phyloP scores from a whole-genome alignment of 2,113 vertebrate genomes.

The Eubucco bourcierii region DNA sequence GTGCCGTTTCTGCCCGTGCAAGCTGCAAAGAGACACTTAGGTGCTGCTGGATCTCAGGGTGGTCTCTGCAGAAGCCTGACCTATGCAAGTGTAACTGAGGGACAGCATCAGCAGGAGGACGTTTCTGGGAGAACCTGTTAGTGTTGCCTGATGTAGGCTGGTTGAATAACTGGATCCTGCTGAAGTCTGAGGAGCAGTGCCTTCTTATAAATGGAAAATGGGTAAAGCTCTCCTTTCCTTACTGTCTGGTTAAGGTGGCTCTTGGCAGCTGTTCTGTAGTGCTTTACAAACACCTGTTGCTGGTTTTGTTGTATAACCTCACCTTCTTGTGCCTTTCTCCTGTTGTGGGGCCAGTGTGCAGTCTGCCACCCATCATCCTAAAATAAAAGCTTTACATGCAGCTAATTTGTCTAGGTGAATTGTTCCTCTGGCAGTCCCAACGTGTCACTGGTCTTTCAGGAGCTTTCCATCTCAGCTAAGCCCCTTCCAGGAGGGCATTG shows the following conservation, averaged over 20 bases:
- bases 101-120: fast-evolving
- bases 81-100: fast-evolving
- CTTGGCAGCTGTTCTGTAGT: not conserved
- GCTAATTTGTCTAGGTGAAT: fast-evolving
- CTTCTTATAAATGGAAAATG: constrained; percentile 49
- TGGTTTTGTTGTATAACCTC: fast-evolving
- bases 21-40: fast-evolving
- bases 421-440: too few species aligned
- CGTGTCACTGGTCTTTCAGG: not conserved
- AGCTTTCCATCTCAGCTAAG: fast-evolving
- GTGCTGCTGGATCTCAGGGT: not conserved
- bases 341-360: not conserved
- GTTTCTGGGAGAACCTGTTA: not conserved
- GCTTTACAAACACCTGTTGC: fast-evolving
- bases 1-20: not conserved
- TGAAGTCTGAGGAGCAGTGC: not conserved
- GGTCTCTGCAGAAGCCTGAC: not conserved
- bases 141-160: not conserved
- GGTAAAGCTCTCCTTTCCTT: constrained; percentile 10
- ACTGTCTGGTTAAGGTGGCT: fast-evolving
- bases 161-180: not conserved
- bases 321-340: not conserved
- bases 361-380: fast-evolving
- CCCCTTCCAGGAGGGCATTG: not conserved
- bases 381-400: fast-evolving